phyloP scores from a whole-genome alignment of 2,113 vertebrate genomes.

The Serilophus lunatus region DNA sequence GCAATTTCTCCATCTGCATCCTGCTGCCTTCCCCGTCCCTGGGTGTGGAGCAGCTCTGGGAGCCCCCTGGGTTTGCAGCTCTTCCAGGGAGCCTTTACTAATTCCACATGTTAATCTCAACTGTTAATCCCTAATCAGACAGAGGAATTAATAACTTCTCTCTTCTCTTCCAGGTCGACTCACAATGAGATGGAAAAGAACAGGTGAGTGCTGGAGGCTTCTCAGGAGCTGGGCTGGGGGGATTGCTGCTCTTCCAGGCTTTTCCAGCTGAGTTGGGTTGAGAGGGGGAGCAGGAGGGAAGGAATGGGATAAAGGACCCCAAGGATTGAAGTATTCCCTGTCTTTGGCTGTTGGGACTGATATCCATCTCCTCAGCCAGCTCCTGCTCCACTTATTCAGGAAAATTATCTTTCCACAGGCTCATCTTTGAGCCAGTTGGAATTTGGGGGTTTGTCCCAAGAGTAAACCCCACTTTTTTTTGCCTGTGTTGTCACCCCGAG shows the following conservation, averaged over 20 bases:
- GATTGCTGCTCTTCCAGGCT: neutral
- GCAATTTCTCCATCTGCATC: fast-evolving
- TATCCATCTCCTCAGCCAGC: neutral
- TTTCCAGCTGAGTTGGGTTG: neutral
- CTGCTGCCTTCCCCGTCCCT: fast-evolving
- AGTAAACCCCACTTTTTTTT: neutral
- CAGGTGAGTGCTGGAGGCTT: slow-evolving; percentile 76
- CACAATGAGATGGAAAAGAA: slow-evolving; percentile 99
- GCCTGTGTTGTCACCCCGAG: neutral
- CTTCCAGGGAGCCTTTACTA: neutral
- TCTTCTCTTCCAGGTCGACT: slow-evolving; percentile 82
- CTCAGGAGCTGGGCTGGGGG: neutral
- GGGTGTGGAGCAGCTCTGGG: neutral
- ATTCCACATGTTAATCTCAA: neutral
- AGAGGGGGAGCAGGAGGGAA: too few species aligned
- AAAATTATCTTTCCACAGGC: neutral
- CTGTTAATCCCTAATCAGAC: neutral
- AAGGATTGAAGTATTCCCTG: neutral
- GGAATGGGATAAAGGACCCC: neutral
- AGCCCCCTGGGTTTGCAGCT: neutral
- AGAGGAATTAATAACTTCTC: neutral
- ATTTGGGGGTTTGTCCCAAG: neutral
- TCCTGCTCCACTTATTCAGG: neutral
- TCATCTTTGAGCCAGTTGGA: neutral
- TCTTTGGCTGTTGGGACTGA: neutral